phyloP scores from a whole-genome alignment of 2,888 invertebrate species.

The Macroteleia sp. region DNA sequence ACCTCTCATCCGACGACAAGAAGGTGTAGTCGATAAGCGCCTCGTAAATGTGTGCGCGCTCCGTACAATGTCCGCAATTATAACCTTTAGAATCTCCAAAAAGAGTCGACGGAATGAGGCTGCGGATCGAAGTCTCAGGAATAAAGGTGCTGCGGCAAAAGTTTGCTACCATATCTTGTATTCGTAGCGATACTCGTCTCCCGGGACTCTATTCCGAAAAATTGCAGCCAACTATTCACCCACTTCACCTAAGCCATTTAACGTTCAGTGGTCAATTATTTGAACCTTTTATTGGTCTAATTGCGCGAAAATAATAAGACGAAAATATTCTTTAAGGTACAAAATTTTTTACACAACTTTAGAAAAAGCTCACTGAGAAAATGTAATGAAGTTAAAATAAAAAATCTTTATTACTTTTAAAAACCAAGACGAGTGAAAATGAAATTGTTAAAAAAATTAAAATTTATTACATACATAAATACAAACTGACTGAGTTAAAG shows the following conservation, averaged over 20 bases:
- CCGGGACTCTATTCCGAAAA: neutral
- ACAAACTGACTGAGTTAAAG: too few relatives aligned
- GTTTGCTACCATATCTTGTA: constrained; percentile 42
- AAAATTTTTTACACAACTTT: neutral
- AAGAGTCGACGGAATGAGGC: constrained; percentile 52
- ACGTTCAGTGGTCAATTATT: constrained; percentile 28
- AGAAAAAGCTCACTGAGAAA: too few relatives aligned
- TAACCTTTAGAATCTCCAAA: constrained; percentile 61
- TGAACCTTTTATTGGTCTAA: constrained; percentile 21
- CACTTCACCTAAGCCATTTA: constrained; percentile 41
- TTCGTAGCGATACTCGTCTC: constrained; percentile 38
- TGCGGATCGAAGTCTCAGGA: constrained; percentile 56
- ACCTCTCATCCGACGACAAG: constrained; percentile 35
- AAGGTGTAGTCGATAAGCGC: constrained; percentile 57
- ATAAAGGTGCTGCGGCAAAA: constrained; percentile 57
- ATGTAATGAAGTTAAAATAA: too few relatives aligned
- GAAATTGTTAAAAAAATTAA: too few relatives aligned
- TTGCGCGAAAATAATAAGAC: constrained; percentile 13
- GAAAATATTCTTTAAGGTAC: too few relatives aligned
- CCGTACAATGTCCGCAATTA: constrained; percentile 67
- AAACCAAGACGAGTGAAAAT: too few relatives aligned
- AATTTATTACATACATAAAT: too few relatives aligned
- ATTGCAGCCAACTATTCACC: constrained; percentile 12
- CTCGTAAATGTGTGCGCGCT: constrained; percentile 54
- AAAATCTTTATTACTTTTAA: too few relatives aligned